phyloP scores from a whole-genome alignment of 2,888 invertebrate species.

The Acrobasis suavella region DNA sequence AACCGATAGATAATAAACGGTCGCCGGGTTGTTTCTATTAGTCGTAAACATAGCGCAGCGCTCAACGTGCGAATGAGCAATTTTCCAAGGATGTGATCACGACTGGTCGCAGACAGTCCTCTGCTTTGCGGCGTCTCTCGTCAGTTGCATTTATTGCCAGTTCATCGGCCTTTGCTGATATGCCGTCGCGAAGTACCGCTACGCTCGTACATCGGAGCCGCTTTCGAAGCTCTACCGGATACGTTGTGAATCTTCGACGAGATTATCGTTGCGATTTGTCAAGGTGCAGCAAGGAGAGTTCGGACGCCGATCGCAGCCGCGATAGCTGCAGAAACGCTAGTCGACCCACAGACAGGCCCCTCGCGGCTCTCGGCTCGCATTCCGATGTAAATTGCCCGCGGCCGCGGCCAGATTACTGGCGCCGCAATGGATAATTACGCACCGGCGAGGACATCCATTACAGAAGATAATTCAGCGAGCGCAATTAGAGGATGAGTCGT shows the following conservation, averaged over 20 bases:
- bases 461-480: slow-evolving; percentile 68
- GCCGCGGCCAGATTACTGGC: slow-evolving; percentile 64
- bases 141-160: slow-evolving; percentile 44
- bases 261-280: slow-evolving; percentile 58
- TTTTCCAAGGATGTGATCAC: slow-evolving; percentile 61
- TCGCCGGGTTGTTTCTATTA: slow-evolving; percentile 43
- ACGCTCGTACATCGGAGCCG: slow-evolving; percentile 38
- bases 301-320: slow-evolving; percentile 42
- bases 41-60: slow-evolving; percentile 38
- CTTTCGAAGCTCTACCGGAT: slow-evolving; percentile 35
- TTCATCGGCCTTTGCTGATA: slow-evolving; percentile 35
- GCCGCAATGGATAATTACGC: slow-evolving; percentile 71
- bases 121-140: slow-evolving; percentile 35
- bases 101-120: slow-evolving; percentile 44
- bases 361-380: slow-evolving; percentile 50
- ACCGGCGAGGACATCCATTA: slow-evolving; percentile 72
- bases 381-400: slow-evolving; percentile 67
- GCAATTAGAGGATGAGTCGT: slow-evolving; percentile 69
- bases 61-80: slow-evolving; percentile 53
- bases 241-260: slow-evolving; percentile 39
- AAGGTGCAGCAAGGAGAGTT: slow-evolving; percentile 45
- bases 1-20: slow-evolving; percentile 38
- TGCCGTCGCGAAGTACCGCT: slow-evolving; percentile 38
- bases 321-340: slow-evolving; percentile 68
- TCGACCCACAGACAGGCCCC: slow-evolving; percentile 56